These are phyloP conservation scores for Brachionus rubens DNA, from an alignment of 1,140 invertebrate genomes.

Conservation along the genomic window DNA sequence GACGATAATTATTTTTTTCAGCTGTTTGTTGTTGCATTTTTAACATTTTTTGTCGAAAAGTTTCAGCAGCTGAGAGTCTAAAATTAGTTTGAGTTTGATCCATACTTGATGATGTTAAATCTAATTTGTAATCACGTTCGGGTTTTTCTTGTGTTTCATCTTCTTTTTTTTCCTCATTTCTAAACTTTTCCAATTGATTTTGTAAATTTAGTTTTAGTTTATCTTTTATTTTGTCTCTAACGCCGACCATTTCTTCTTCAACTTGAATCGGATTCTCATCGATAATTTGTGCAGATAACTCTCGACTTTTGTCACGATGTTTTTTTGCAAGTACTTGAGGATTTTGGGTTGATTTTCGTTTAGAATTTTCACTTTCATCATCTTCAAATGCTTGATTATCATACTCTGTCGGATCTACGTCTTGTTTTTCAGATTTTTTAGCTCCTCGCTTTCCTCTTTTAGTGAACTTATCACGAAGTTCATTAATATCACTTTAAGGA, in stretches of 20 bases:
- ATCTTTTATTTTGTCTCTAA: conserved; percentile 20
- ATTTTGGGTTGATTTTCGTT: neutral
- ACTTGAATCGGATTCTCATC: conserved; percentile 35
- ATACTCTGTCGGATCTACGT: neutral
- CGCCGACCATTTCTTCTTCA: neutral
- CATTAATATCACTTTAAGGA: no score
- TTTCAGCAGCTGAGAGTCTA: neutral
- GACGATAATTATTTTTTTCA: conserved; percentile 11
- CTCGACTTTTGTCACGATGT: conserved; percentile 37
- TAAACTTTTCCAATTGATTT: neutral
- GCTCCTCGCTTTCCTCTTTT: no score
- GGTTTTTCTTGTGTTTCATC: neutral
- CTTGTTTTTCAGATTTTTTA: no score
- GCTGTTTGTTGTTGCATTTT: conserved; percentile 22
- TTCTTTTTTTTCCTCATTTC: neutral
- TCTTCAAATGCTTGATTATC: neutral
- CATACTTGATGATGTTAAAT: conserved; percentile 26
- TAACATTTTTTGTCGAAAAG: conserved; percentile 8
- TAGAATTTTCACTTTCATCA: neutral
- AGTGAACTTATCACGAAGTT: no score
- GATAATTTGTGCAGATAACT: neutral
- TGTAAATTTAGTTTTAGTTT: neutral
- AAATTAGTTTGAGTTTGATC: neutral
- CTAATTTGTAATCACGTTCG: conserved; percentile 10
- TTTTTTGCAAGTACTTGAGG: neutral